Evolutionary conservation across 2,888 invertebrate genomes (phyloP).

Genomic region (Willowsia nigromaculata): DNA sequence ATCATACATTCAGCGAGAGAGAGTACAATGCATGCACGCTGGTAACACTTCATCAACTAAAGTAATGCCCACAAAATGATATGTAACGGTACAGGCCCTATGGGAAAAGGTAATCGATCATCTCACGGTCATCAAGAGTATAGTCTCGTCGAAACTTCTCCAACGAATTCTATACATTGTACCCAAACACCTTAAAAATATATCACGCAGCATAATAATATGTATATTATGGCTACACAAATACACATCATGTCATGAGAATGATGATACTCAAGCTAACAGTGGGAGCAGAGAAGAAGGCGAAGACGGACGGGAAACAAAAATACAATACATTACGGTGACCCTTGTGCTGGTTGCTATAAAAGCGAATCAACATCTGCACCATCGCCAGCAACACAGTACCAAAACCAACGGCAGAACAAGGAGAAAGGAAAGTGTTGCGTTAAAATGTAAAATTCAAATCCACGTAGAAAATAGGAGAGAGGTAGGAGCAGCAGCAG

Average conservation of each 20-base stretch:
- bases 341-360: not conserved
- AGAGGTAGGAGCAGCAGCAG: not conserved
- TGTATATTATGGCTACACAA: not conserved
- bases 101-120: constrained; percentile 35
- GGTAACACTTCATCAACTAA: constrained; percentile 17
- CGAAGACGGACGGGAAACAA: constrained; percentile 10
- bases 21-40: not conserved
- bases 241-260: not conserved
- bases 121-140: constrained; percentile 19
- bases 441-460: constrained; percentile 45
- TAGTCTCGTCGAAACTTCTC: not conserved
- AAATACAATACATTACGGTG: not conserved
- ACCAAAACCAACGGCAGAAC: not conserved
- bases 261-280: not conserved
- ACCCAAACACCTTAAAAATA: constrained; percentile 1
- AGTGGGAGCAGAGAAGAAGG: not conserved
- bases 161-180: not conserved
- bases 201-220: not conserved
- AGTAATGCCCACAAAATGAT: constrained; percentile 5
- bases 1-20: not conserved
- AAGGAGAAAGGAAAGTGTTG: constrained; percentile 31
- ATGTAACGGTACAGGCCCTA: not conserved
- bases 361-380: not conserved
- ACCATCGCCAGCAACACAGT: not conserved
- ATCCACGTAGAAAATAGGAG: not conserved